Evolutionary conservation across 2,113 vertebrate species (phyloP), one percentile per base, ranked within the genome.

Genomic region (Ranitomeya imitator): DNA sequence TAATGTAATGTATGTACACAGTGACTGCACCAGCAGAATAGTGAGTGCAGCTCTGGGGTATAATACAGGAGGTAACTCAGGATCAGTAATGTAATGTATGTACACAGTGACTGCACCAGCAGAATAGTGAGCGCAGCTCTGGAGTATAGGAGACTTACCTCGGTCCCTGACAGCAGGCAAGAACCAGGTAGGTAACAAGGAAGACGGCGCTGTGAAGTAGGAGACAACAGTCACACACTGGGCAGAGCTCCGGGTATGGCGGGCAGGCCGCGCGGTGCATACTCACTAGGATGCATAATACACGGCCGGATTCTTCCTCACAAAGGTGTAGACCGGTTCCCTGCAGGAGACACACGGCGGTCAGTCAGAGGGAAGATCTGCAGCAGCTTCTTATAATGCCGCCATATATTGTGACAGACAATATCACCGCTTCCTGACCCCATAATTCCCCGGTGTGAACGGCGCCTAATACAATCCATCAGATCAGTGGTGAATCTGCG

Each of bases 221-320:
- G 52, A 37, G n/a, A 26, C 31, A 15, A 14, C 26, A 52, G 37
- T 45, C 14, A 67, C 23, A 57, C 15, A 71, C 15, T 7, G 0
- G 78, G 23, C 31, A 65, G 9, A 67, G 3, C 52, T 7, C 6
- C 12, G 15, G 14, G n/a, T 26, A 79, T 80, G 57, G 2, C 37
- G 19, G 2, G 16, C 18, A 85, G 10, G 67, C 5, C 7, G 8
- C 0, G 69, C 6, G n/a, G 13, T 16, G 51, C 13, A 57, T 90
- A 97, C 97, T 97, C 92, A 99, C 97, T 97, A 95, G 10, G 97
- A 99, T 45, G 93, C 93, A 0, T 97, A 99, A 90, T 97, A 99
- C 89, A 98, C 37, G 0, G 93, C 96, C 0, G 87, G 79, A 2
- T 97, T 96, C 51, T 0, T 91, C 92, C 80, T 90, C 91, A 99